Evolutionary conservation across 2,888 invertebrate genomes (phyloP).

Genomic region (Drosophila nigricruria): DNA sequence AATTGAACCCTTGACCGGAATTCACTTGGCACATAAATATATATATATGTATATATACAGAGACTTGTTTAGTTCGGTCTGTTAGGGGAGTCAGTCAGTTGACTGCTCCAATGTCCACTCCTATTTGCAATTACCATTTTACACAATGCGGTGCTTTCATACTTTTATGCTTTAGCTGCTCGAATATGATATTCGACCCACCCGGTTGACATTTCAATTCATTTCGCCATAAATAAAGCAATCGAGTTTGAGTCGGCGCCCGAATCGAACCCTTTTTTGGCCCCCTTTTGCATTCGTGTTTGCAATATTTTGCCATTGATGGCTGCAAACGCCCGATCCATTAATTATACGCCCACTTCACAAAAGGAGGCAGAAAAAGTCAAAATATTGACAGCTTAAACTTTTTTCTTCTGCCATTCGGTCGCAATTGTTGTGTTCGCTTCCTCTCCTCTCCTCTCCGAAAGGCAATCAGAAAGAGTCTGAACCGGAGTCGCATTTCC

Average conservation of each 20-base stretch:
- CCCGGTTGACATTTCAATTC: slow-evolving; percentile 82
- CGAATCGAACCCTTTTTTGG: slow-evolving; percentile 63
- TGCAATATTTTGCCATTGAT: slow-evolving; percentile 75
- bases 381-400: slow-evolving; percentile 83
- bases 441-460: slow-evolving; percentile 11
- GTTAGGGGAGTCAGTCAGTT: slow-evolving; percentile 25
- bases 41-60: neutral
- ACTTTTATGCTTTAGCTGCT: slow-evolving; percentile 61
- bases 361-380: slow-evolving; percentile 75
- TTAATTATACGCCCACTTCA: slow-evolving; percentile 83
- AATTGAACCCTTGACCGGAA: slow-evolving; percentile 62
- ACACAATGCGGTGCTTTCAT: slow-evolving; percentile 65
- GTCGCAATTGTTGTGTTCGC: slow-evolving; percentile 56
- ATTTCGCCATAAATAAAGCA: slow-evolving; percentile 76
- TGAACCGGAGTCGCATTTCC: slow-evolving; percentile 32
- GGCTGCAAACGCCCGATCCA: slow-evolving; percentile 63
- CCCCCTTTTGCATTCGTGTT: slow-evolving; percentile 59
- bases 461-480: slow-evolving; percentile 27
- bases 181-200: slow-evolving; percentile 76
- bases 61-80: slow-evolving; percentile 25
- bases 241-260: slow-evolving; percentile 46
- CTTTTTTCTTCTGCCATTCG: slow-evolving; percentile 51
- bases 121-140: slow-evolving; percentile 56
- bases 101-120: slow-evolving; percentile 16
- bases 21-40: slow-evolving; percentile 13